A percentile compares a stretch with the other conserved stretches of the same genome.
Conservation (phyloP, 2,888 invertebrate species). For the Volucella inanis region DNA sequence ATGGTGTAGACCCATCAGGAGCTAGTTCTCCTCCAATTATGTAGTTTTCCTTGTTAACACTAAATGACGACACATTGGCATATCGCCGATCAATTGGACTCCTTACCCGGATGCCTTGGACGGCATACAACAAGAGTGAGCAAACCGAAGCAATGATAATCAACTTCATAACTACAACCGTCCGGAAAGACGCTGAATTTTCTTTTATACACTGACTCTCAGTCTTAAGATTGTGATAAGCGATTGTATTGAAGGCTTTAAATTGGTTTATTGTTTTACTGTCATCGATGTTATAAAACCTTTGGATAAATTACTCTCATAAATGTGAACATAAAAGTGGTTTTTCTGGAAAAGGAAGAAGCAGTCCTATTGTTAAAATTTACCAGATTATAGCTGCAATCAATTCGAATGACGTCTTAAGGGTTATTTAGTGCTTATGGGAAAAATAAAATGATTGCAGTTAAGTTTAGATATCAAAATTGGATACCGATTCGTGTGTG, state of each 20-base stretch:
- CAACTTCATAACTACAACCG: conserved; percentile 53
- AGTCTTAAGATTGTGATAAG: conserved; percentile 34
- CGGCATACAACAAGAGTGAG: conserved; percentile 26
- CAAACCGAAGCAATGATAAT: conserved; percentile 30
- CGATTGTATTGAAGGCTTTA: neutral
- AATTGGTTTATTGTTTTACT: conserved; percentile 41
- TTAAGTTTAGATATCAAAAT: neutral
- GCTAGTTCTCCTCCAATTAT: conserved; percentile 79
- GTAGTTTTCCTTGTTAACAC: conserved; percentile 64
- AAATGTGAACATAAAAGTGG: neutral
- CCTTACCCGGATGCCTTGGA: conserved; percentile 32
- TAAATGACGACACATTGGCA: conserved; percentile 1
- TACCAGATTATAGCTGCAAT: conserved; percentile 22
- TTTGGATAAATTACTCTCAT: conserved; percentile 35
- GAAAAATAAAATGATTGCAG: neutral
- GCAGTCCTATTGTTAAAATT: neutral
- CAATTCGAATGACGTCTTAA: conserved; percentile 7
- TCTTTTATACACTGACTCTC: conserved; percentile 59
- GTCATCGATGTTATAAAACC: neutral
- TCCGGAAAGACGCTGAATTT: neutral
- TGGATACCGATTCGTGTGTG: neutral
- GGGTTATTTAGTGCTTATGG: conserved; percentile 8
- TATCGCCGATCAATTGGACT: neutral
- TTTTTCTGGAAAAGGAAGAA: neutral
- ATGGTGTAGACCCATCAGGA: conserved; percentile 78